Evolutionary conservation across 2,888 invertebrate species (phyloP).

Genomic region (Calliopum simillimum): DNA sequence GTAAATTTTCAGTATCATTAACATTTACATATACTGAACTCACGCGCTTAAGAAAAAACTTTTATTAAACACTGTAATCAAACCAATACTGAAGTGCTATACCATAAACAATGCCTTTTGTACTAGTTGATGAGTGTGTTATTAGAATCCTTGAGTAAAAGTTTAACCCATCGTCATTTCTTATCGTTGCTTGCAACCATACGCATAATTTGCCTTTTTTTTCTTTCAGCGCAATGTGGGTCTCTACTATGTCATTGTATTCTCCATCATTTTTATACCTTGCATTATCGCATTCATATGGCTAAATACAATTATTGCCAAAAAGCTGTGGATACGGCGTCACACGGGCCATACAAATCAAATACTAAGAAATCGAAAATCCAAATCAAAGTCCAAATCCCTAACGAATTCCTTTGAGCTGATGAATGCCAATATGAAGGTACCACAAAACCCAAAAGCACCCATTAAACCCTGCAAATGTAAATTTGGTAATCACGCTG

Average conservation of each 20-base stretch:
- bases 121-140: background rate
- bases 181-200: no score
- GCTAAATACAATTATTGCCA: slow-evolving; percentile 69
- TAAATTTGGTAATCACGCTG: slow-evolving; percentile 5
- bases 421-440: background rate
- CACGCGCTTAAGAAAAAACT: no score
- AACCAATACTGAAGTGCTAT: no score
- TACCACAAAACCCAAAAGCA: background rate
- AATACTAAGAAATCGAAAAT: background rate
- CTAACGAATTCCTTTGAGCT: background rate
- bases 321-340: slow-evolving; percentile 69
- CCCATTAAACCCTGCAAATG: slow-evolving; percentile 28
- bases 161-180: no score
- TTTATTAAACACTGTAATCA: no score
- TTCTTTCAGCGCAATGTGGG: slow-evolving; percentile 52
- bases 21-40: no score
- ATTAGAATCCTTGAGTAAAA: no score
- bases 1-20: no score
- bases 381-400: slow-evolving; percentile 6
- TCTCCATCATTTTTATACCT: slow-evolving; percentile 68
- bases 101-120: background rate
- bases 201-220: slow-evolving; percentile 32
- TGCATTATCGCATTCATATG: slow-evolving; percentile 68
- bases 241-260: slow-evolving; percentile 58
- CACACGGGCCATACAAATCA: slow-evolving; percentile 41